Evolutionary conservation across 2,888 invertebrate species (phyloP), one percentile per base, ranked within the genome.

Genomic region (Ectemnius continuus): DNA sequence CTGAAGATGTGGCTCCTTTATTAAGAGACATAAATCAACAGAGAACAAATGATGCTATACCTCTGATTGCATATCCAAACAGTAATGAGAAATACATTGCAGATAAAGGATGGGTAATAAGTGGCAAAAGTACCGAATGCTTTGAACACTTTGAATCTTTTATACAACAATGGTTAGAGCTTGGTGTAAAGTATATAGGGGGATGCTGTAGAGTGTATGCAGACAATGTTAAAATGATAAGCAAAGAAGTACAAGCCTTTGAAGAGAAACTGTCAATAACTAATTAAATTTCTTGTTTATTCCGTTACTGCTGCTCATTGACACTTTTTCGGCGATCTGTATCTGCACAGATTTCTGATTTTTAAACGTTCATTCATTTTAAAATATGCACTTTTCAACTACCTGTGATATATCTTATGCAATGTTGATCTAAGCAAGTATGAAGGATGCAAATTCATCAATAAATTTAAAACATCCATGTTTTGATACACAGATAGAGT

Each of bases 121-220:
- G 36, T 36, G 36, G 23, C 23, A 23, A 36, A 36, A 79, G 71
- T 4, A 84, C 84, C 2, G 94, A 94, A 82, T 94, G 94, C 87
- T 94, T 94, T 88, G 94, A 94, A 78, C 93, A 95, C 0, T 93
- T 97, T 0, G 94, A 94, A 75, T 92, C 93, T 23, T 96, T 95
- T 87, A 94, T 97, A 8, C 92, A 93, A 20, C 94, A 95, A 84
- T 98, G 98, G 98, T 89, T 96, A 66, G 93, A 95, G 70, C 90
- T 95, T 60, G 98, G 98, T 0, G 96, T 96, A 47, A 93, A 93
- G 67, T 96, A 96, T 89, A 93, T 99, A 59, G 98, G 98, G 23
- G 98, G 98, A 0, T 99, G 98, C 86, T 99, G 98, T 90, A 93
- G 97, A 81, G 96, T 97, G 0, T 95, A 95, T 85, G 96, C 97